Conservation (phyloP, 2,113 vertebrate genomes). For the Stegostoma tigrinum region DNA sequence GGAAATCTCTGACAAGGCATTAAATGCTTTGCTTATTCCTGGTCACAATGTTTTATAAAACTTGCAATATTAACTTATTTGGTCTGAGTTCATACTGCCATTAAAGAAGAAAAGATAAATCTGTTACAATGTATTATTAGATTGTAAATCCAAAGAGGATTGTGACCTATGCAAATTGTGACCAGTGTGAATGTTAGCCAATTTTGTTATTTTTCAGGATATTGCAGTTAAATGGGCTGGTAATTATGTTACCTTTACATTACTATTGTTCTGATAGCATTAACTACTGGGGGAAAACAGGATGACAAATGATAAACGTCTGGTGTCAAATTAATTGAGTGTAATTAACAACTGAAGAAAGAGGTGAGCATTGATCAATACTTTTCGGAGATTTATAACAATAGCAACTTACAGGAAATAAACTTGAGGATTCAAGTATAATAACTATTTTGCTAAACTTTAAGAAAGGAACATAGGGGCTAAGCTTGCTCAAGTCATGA, state of each 20-base stretch:
- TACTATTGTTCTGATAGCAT: not conserved
- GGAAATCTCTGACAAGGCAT: not conserved
- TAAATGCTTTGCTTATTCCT: not conserved
- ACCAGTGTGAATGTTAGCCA: not conserved
- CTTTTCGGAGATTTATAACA: not conserved
- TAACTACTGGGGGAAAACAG: not conserved
- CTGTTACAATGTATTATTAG: not conserved
- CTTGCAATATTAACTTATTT: not conserved
- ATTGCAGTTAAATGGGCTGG: not conserved
- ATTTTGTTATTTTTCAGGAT: not conserved
- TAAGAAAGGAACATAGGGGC: not conserved
- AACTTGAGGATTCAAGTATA: not conserved
- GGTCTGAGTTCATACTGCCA: not conserved
- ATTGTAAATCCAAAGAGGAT: not conserved
- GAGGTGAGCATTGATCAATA: constrained; percentile 15
- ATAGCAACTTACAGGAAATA: not conserved
- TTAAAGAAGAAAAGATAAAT: not conserved
- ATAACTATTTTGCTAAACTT: not conserved
- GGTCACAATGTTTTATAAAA: not conserved
- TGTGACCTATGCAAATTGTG: not conserved
- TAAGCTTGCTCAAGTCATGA: not conserved
- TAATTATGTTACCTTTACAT: not conserved
- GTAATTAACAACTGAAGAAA: not conserved
- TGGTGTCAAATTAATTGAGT: not conserved
- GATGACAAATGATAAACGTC: not conserved